These are phyloP conservation scores for Limonius californicus DNA, from an alignment of 1,140 invertebrate species.

Conservation along the genomic window DNA sequence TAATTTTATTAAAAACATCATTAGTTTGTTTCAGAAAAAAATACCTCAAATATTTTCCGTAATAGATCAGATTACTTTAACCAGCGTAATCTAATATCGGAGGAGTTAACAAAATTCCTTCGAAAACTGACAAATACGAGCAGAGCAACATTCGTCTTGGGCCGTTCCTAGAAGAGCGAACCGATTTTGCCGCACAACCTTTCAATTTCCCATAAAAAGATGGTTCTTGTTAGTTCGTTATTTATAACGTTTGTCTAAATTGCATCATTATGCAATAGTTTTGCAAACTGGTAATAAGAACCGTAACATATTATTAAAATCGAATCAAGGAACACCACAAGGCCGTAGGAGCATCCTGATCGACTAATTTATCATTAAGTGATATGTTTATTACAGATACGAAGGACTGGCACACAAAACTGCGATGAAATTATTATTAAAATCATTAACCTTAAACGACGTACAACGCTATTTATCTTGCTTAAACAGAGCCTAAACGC, in stretches of 20 bases:
- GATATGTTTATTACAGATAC: not conserved
- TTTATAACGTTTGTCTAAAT: not conserved
- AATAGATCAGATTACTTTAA: slow-evolving; percentile 1
- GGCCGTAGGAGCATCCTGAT: not conserved
- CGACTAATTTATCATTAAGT: not conserved
- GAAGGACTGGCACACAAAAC: not conserved
- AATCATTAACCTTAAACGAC: not conserved
- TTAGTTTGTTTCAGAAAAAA: not conserved
- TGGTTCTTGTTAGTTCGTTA: not conserved
- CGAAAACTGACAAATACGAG: not conserved
- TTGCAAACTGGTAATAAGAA: not conserved
- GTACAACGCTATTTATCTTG: not conserved
- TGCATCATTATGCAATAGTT: not conserved
- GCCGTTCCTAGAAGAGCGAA: not conserved
- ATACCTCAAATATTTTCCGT: not conserved
- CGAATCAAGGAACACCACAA: not conserved
- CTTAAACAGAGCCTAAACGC: too few species aligned
- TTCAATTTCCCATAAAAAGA: too few species aligned
- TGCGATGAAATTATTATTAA: not conserved
- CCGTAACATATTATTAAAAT: not conserved
- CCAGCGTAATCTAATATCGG: not conserved
- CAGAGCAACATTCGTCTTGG: not conserved
- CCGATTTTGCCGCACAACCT: too few species aligned
- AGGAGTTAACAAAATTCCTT: not conserved
- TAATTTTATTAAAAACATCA: slow-evolving; percentile 2